Evolutionary conservation across 2,113 vertebrate species (phyloP).

Genomic region (Xenus cinereus): DNA sequence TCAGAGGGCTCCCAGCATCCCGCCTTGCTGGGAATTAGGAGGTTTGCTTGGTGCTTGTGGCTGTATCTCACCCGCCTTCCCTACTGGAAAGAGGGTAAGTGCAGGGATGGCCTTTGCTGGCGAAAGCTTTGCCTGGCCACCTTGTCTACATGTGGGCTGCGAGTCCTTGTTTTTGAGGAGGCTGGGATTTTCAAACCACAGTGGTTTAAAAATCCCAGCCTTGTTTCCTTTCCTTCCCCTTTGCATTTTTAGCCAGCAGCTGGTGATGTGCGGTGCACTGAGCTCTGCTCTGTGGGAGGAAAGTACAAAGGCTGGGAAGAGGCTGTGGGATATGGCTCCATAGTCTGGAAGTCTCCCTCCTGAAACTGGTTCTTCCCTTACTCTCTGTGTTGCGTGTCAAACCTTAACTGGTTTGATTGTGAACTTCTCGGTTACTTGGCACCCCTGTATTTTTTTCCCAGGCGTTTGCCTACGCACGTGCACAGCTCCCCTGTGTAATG

Average conservation of each 20-base stretch:
- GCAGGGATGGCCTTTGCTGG: neutral
- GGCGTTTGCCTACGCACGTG: neutral
- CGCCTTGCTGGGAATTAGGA: rapidly evolving
- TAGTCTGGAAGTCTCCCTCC: neutral
- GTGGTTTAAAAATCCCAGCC: neutral
- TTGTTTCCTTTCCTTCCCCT: neutral
- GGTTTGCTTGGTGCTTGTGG: neutral
- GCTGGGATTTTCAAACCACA: neutral
- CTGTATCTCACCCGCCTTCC: rapidly evolving
- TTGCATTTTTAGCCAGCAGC: neutral
- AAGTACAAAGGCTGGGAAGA: neutral
- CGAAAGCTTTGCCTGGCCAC: neutral
- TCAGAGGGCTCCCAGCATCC: rapidly evolving
- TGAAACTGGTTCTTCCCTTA: neutral
- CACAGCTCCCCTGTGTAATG: neutral
- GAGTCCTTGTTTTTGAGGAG: neutral
- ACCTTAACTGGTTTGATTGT: neutral
- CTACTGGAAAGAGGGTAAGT: neutral
- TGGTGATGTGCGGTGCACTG: neutral
- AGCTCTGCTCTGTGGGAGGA: neutral
- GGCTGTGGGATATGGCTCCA: neutral
- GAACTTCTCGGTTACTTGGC: neutral
- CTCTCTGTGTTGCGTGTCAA: neutral
- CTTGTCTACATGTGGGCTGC: rapidly evolving
- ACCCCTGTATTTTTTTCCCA: neutral